phyloP scores from a whole-genome alignment of 2,888 invertebrate genomes.

The Mamestra brassicae region DNA sequence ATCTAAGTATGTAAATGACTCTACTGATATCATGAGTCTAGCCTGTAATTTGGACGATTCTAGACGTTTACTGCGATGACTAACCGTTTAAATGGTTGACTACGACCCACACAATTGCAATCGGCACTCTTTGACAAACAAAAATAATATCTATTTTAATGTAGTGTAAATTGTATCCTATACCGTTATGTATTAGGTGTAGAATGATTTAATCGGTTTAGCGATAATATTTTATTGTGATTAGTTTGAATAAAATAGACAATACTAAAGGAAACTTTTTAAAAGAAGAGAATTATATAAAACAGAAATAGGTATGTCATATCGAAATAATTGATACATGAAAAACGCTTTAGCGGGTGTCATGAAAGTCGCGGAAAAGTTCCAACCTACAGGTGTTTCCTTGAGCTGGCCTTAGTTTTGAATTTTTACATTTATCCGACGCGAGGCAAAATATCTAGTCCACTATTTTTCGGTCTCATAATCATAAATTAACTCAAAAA shows the following conservation, averaged over 20 bases:
- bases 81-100: constrained; percentile 83
- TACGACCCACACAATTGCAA: constrained; percentile 83
- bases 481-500: constrained; percentile 34
- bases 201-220: constrained; percentile 35
- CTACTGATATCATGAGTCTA: constrained; percentile 78
- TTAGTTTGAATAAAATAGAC: constrained; percentile 8
- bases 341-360: constrained; percentile 23
- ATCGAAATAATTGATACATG: constrained; percentile 21
- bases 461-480: constrained; percentile 27
- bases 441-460: background rate
- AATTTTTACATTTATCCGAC: constrained; percentile 7
- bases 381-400: background rate
- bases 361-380: background rate
- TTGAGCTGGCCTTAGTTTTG: background rate
- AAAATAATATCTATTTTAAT: constrained; percentile 63
- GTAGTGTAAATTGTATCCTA: constrained; percentile 56
- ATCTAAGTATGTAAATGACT: constrained; percentile 39
- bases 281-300: background rate
- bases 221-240: constrained; percentile 33
- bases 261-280: constrained; percentile 14
- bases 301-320: constrained; percentile 8
- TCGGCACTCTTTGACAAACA: constrained; percentile 80
- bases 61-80: constrained; percentile 85
- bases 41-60: constrained; percentile 82
- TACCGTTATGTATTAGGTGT: constrained; percentile 47